Evolutionary conservation across 2,888 invertebrate genomes (phyloP).

Genomic region (Leuctra nigra): DNA sequence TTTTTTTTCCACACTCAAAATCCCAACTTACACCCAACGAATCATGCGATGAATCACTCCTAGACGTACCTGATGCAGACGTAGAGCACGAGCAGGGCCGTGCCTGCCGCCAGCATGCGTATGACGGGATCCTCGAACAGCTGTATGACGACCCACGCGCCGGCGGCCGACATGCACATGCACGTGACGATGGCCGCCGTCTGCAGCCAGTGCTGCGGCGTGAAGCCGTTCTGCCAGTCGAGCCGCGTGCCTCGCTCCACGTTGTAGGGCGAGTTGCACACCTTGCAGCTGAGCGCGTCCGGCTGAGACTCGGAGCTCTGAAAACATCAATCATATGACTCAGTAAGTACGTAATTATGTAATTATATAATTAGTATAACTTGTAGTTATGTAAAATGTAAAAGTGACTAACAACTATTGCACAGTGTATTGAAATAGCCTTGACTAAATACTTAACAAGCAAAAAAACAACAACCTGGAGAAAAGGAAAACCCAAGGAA

Average conservation of each 20-base stretch:
- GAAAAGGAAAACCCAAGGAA: too few species aligned
- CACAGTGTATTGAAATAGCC: too few species aligned
- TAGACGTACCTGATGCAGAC: slow-evolving; percentile 65
- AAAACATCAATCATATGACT: slow-evolving; percentile 25
- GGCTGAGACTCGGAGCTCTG: slow-evolving; percentile 58
- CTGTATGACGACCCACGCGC: slow-evolving; percentile 74
- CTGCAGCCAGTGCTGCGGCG: slow-evolving; percentile 75
- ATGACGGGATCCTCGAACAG: slow-evolving; percentile 69
- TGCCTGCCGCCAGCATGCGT: slow-evolving; percentile 72
- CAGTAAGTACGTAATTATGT: too few species aligned
- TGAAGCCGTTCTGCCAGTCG: slow-evolving; percentile 80
- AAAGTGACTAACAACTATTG: too few species aligned
- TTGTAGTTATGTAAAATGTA: too few species aligned
- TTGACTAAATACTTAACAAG: too few species aligned
- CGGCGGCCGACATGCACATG: slow-evolving; percentile 70
- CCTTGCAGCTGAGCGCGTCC: slow-evolving; percentile 66
- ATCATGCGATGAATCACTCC: too few species aligned
- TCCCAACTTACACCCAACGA: background rate
- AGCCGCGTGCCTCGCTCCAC: slow-evolving; percentile 40
- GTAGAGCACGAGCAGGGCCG: slow-evolving; percentile 75
- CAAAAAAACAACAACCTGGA: too few species aligned
- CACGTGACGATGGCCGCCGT: slow-evolving; percentile 70
- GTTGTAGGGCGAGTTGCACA: slow-evolving; percentile 76
- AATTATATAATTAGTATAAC: too few species aligned
- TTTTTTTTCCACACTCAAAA: background rate